Percentiles rank a stretch among this genome's conserved stretches.
Conservation (phyloP, 1,140 invertebrate genomes). For the Zaprionus inermis region DNA sequence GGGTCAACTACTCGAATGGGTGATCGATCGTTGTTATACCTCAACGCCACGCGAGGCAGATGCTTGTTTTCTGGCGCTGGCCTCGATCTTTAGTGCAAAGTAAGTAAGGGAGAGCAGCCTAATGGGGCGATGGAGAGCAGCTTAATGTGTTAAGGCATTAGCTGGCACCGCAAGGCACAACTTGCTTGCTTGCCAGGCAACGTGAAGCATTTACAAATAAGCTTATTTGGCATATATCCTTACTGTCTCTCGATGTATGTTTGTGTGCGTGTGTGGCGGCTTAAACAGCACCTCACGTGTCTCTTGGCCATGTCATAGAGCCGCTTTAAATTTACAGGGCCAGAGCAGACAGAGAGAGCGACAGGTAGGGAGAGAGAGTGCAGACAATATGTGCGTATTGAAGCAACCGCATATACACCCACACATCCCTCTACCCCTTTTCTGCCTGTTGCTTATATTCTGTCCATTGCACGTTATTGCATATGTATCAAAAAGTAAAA, state of each 20-base stretch:
- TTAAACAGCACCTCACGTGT: constrained; percentile 62
- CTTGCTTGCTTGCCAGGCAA: not conserved
- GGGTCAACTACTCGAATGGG: constrained; percentile 97
- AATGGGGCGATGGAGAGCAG: not conserved
- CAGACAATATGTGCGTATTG: constrained; percentile 8
- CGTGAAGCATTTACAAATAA: constrained; percentile 53
- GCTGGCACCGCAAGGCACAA: not conserved
- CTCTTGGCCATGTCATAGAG: constrained; percentile 19
- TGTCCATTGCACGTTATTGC: constrained; percentile 21
- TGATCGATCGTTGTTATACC: constrained; percentile 98
- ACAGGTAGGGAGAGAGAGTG: too few species aligned
- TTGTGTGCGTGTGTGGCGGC: constrained; percentile 20
- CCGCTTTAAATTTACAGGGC: constrained; percentile 56
- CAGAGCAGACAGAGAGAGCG: not conserved
- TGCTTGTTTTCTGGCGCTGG: constrained; percentile 97
- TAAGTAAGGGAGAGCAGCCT: constrained; percentile 83
- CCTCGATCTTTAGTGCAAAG: constrained; percentile 98
- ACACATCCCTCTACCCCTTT: not conserved
- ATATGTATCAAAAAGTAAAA: constrained; percentile 3
- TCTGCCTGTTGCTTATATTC: not conserved
- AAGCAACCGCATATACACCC: not conserved
- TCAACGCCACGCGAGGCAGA: constrained; percentile 95
- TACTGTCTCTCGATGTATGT: not conserved
- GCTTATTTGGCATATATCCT: constrained; percentile 36
- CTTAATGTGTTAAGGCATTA: constrained; percentile 61